These are phyloP conservation scores for Diplogasteroides magnus DNA, from an alignment of 1,140 invertebrate species.

Conservation along the genomic window DNA sequence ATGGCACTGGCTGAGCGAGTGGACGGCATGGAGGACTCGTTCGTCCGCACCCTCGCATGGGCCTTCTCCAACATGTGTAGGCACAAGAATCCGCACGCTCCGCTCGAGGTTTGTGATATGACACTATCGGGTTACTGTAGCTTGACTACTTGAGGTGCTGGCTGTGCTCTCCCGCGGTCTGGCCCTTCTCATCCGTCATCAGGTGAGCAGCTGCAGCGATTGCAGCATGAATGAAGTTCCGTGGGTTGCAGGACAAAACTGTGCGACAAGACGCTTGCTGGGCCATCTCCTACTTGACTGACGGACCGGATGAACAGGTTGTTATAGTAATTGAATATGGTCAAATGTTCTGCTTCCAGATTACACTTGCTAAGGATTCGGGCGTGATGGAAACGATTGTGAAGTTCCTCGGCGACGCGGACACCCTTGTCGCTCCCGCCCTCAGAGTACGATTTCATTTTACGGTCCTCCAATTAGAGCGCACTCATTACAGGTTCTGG, in stretches of 20 bases:
- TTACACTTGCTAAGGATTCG: constrained; percentile 15
- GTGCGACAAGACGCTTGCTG: constrained; percentile 36
- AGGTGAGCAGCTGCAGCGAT: constrained; percentile 11
- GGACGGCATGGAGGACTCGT: constrained; percentile 15
- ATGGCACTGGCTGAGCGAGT: constrained; percentile 16
- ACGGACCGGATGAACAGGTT: constrained; percentile 37
- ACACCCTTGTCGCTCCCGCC: constrained; percentile 28
- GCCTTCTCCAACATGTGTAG: constrained; percentile 38
- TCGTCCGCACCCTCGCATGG: constrained; percentile 36
- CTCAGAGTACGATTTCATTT: constrained; percentile 10
- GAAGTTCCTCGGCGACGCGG: constrained; percentile 10
- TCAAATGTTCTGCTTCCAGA: background rate
- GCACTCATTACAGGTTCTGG: constrained; percentile 13
- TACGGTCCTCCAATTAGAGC: too few species aligned
- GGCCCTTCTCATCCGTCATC: constrained; percentile 10
- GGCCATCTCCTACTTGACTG: constrained; percentile 39
- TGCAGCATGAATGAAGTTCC: background rate
- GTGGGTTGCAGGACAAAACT: constrained; percentile 22
- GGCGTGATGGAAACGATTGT: constrained; percentile 22
- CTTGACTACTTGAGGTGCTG: constrained; percentile 14
- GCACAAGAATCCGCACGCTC: constrained; percentile 36
- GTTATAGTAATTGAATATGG: background rate
- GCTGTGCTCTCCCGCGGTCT: constrained; percentile 15
- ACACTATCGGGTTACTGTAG: too few species aligned
- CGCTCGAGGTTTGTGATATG: constrained; percentile 2